Evolutionary conservation across 2,888 invertebrate genomes (phyloP).

Genomic region (Ectropis crepuscularia): DNA sequence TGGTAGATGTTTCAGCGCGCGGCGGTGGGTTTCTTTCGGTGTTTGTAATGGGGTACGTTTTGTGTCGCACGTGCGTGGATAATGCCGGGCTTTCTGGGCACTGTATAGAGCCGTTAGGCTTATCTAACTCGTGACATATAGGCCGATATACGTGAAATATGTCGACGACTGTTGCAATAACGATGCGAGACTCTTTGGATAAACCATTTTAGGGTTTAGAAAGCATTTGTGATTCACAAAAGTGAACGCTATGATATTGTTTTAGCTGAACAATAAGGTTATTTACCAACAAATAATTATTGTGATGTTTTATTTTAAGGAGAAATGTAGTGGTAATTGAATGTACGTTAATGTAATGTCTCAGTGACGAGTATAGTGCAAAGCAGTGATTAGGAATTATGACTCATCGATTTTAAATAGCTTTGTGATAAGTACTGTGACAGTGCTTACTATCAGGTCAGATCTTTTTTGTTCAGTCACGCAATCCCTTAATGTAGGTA

Average conservation of each 20-base stretch:
- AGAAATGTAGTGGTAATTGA: too few relatives aligned
- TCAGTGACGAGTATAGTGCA: too few relatives aligned
- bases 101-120: conserved; percentile 47
- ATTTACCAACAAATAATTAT: too few relatives aligned
- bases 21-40: conserved; percentile 66
- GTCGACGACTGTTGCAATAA: conserved; percentile 25
- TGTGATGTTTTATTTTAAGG: too few relatives aligned
- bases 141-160: conserved; percentile 32
- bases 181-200: conserved; percentile 11
- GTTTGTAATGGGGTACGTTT: conserved; percentile 73
- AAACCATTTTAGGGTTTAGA: conserved; percentile 16
- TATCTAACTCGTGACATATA: conserved; percentile 49
- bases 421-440: too few relatives aligned
- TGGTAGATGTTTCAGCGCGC: conserved; percentile 81
- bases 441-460: too few relatives aligned
- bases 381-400: too few relatives aligned
- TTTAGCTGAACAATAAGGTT: background rate
- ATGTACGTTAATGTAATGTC: too few relatives aligned
- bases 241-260: background rate
- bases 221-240: conserved; percentile 4
- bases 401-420: too few relatives aligned
- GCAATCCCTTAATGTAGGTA: too few relatives aligned
- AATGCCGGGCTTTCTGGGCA: conserved; percentile 58
- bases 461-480: too few relatives aligned
- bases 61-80: conserved; percentile 77